These are phyloP conservation scores for Tachysurus fulvidraco DNA, from an alignment of 2,113 vertebrate genomes.

Conservation along the genomic window DNA sequence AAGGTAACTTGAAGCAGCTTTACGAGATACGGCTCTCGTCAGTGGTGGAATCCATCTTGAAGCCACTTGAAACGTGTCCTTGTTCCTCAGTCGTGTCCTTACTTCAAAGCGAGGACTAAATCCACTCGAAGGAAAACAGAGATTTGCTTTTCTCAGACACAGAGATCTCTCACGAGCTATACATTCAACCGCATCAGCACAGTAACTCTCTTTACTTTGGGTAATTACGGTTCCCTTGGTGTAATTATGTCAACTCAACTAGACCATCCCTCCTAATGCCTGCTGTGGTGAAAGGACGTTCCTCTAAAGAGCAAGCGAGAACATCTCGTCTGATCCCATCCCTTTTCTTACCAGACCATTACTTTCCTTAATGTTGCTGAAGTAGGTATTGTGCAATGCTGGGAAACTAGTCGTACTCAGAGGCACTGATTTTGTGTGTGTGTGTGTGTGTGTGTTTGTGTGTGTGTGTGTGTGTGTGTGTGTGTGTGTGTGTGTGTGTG, in stretches of 20 bases:
- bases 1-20: not conserved
- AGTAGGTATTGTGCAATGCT: constrained; percentile 34
- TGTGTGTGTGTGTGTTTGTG: no score
- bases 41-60: constrained; percentile 8
- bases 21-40: not conserved
- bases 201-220: constrained; percentile 41
- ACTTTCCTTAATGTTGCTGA: constrained; percentile 33
- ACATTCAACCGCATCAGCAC: constrained; percentile 33
- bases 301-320: constrained; percentile 40
- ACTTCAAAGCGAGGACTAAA: constrained; percentile 42
- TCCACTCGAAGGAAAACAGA: constrained; percentile 38
- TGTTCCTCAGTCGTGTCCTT: constrained; percentile 24
- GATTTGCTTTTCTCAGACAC: constrained; percentile 27
- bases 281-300: constrained; percentile 30
- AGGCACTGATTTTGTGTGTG: not conserved
- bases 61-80: constrained; percentile 38
- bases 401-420: constrained; percentile 6
- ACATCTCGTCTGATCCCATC: not conserved
- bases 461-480: no score
- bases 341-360: constrained; percentile 32
- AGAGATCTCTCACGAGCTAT: constrained; percentile 26
- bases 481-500: no score
- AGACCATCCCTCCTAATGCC: constrained; percentile 46
- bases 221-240: constrained; percentile 49
- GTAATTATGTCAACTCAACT: constrained; percentile 50